These are phyloP conservation scores for Helleia helle DNA, from an alignment of 2,888 invertebrate species.

Conservation along the genomic window DNA sequence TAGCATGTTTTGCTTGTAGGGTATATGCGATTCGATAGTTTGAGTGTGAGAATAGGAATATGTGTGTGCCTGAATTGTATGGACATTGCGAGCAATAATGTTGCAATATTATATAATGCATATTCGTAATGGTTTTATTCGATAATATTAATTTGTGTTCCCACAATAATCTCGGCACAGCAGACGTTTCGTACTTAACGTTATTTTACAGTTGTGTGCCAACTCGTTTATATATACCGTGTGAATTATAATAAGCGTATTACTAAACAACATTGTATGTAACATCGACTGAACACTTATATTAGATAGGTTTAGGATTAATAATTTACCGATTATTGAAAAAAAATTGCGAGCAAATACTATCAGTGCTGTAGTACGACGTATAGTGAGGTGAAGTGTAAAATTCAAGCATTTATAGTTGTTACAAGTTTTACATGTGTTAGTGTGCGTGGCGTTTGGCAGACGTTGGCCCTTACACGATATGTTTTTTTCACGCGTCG, in stretches of 20 bases:
- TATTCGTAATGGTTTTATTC: constrained; percentile 28
- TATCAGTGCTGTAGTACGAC: constrained; percentile 18
- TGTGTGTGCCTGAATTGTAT: constrained; percentile 43
- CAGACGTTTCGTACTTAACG: no score
- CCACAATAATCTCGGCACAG: no score
- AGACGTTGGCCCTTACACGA: no score
- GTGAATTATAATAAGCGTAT: constrained; percentile 35
- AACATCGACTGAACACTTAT: constrained; percentile 73
- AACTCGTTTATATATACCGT: constrained; percentile 1
- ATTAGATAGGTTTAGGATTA: constrained; percentile 57
- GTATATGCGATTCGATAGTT: constrained; percentile 44
- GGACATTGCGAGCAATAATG: constrained; percentile 48
- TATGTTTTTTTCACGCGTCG: no score
- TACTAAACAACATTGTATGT: constrained; percentile 71
- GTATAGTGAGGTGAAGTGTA: constrained; percentile 40
- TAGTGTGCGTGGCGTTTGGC: constrained; percentile 57
- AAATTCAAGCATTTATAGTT: constrained; percentile 65
- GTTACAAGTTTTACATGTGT: constrained; percentile 52
- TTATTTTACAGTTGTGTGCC: constrained; percentile 8
- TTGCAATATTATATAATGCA: constrained; percentile 50
- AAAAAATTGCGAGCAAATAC: constrained; percentile 17
- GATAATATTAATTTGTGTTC: constrained; percentile 16
- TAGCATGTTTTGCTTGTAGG: constrained; percentile 30
- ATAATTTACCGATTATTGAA: constrained; percentile 18
- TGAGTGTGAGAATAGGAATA: constrained; percentile 34